Evolutionary conservation across 2,113 vertebrate species (phyloP).

Genomic region (Platysteira castanea): DNA sequence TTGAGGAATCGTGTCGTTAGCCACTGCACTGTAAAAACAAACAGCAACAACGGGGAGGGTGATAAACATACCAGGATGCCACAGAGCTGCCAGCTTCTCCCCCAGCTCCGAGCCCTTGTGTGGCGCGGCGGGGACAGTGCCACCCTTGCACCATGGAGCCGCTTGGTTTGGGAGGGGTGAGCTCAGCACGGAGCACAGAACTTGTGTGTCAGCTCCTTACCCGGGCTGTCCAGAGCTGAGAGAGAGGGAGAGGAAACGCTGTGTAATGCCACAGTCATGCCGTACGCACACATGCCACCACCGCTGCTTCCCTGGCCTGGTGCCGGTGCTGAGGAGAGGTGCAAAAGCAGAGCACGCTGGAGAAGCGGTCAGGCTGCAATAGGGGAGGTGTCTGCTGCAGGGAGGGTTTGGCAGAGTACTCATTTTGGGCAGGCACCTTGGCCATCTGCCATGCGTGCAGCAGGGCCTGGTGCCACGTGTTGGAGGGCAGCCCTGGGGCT

Average conservation of each 20-base stretch:
- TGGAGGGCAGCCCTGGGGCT: not conserved
- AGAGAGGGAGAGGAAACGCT: not conserved
- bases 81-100: not conserved
- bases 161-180: not conserved
- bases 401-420: not conserved
- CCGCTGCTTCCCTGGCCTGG: not conserved
- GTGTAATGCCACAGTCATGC: not conserved
- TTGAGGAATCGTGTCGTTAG: conserved; percentile 24
- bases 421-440: not conserved
- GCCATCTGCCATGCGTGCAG: accelerated
- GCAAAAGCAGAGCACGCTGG: not conserved
- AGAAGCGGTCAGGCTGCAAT: not conserved
- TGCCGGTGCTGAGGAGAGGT: not conserved
- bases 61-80: not conserved
- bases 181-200: accelerated
- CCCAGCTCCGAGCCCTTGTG: accelerated
- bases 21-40: conserved; percentile 42
- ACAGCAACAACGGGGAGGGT: not conserved
- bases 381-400: not conserved
- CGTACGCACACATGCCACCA: accelerated
- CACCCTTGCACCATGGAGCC: accelerated
- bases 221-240: accelerated
- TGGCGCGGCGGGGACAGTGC: accelerated
- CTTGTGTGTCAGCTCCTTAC: accelerated
- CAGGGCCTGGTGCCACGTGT: not conserved